phyloP scores from a whole-genome alignment of 2,113 vertebrate species.

The Nipponia nippon region DNA sequence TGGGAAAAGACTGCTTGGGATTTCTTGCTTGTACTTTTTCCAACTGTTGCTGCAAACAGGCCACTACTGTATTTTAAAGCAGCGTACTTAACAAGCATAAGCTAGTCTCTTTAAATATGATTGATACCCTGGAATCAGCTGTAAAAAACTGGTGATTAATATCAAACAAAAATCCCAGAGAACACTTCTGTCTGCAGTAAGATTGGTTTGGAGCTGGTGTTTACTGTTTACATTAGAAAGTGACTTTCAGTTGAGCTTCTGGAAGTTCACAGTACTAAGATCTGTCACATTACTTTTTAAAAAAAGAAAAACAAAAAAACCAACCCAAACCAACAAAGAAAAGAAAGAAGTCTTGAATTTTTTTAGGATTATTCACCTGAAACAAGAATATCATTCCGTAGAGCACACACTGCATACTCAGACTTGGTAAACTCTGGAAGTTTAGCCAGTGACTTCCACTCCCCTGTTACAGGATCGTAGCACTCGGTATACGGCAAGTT shows the following conservation, averaged over 20 bases:
- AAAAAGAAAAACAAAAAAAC: neutral
- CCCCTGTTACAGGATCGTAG: slow-evolving; percentile 95
- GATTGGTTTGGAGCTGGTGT: neutral
- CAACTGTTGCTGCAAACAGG: neutral
- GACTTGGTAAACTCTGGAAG: slow-evolving; percentile 98
- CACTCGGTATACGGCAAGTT: slow-evolving; percentile 97
- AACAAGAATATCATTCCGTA: slow-evolving; percentile 96
- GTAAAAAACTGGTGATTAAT: neutral
- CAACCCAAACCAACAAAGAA: neutral
- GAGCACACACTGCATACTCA: slow-evolving; percentile 94
- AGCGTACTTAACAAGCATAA: fast-evolving
- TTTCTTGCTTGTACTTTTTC: neutral
- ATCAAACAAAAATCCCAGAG: neutral
- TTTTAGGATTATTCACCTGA: slow-evolving; percentile 81
- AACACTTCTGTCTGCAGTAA: neutral
- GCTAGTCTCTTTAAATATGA: neutral
- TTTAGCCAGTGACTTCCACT: slow-evolving; percentile 97
- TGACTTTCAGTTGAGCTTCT: neutral
- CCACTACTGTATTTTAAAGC: neutral
- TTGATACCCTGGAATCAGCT: neutral
- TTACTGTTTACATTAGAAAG: neutral
- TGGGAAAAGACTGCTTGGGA: neutral
- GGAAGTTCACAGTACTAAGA: neutral
- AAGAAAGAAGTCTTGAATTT: neutral
- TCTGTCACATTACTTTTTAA: neutral